Evolutionary conservation across 2,113 vertebrate species (phyloP).

Genomic region (Thunnus maccoyii): DNA sequence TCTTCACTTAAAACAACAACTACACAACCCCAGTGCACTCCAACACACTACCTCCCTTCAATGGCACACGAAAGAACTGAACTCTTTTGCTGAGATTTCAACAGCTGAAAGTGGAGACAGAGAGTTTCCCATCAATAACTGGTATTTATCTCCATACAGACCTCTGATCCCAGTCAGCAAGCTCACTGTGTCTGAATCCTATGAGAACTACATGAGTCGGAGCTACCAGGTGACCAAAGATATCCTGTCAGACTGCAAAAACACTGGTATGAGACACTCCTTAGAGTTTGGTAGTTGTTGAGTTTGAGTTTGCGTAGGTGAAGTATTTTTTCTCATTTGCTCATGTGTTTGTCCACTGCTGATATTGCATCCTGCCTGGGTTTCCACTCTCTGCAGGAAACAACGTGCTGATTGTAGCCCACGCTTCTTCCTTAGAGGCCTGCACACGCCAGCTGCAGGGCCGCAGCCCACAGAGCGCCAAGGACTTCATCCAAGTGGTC

Average conservation of each 20-base stretch:
- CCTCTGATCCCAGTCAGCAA: slow-evolving; percentile 95
- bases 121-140: too few relatives aligned
- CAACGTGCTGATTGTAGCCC: slow-evolving; percentile 96
- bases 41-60: background rate
- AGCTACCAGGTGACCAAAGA: slow-evolving; percentile 97
- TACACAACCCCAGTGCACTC: background rate
- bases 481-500: slow-evolving; percentile 98
- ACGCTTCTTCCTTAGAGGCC: slow-evolving; percentile 95
- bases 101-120: too few relatives aligned
- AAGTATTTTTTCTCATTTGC: slow-evolving; percentile 2
- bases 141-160: slow-evolving; percentile 77
- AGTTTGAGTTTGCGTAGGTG: slow-evolving; percentile 1
- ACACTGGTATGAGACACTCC: slow-evolving; percentile 85
- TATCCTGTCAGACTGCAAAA: slow-evolving; percentile 94
- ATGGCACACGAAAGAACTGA: background rate
- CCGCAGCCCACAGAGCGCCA: slow-evolving; percentile 91
- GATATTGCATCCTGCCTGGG: slow-evolving; percentile 33
- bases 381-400: slow-evolving; percentile 85
- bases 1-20: background rate
- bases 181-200: slow-evolving; percentile 92
- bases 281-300: background rate
- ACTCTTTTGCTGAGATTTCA: background rate
- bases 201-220: slow-evolving; percentile 94
- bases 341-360: slow-evolving; percentile 28
- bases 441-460: slow-evolving; percentile 97